A percentile compares a stretch with the other conserved stretches of the same genome.
Conservation (phyloP, 2,888 invertebrate species). For the Criorhina ranunculi region DNA sequence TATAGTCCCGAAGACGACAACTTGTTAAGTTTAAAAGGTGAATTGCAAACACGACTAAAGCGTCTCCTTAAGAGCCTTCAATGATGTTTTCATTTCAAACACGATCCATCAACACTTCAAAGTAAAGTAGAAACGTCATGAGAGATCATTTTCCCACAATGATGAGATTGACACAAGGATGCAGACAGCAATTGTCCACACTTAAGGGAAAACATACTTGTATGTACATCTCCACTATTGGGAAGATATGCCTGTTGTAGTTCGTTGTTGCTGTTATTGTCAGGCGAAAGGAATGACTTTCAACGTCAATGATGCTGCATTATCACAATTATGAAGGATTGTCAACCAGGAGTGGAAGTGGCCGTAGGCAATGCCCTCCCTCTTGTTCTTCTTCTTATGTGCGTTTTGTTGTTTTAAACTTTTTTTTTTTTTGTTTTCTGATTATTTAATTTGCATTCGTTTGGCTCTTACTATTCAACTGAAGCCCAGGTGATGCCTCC, state of each 20-base stretch:
- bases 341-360: conserved; percentile 72
- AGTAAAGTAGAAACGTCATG: conserved; percentile 58
- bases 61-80: conserved; percentile 43
- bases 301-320: conserved; percentile 74
- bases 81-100: conserved; percentile 52
- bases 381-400: conserved; percentile 30
- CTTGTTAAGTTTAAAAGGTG: conserved; percentile 28
- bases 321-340: conserved; percentile 72
- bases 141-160: conserved; percentile 73
- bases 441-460: conserved; percentile 61
- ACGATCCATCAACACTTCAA: conserved; percentile 69
- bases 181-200: conserved; percentile 73
- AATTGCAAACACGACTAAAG: conserved; percentile 44
- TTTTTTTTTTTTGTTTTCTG: conserved; percentile 47
- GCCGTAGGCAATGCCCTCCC: conserved; percentile 50
- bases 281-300: conserved; percentile 44
- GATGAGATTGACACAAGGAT: conserved; percentile 68
- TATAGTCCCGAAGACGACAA: conserved; percentile 16
- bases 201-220: conserved; percentile 28
- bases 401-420: conserved; percentile 39
- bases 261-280: conserved; percentile 40
- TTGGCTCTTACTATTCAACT: conserved; percentile 56
- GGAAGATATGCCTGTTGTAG: conserved; percentile 26
- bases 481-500: conserved; percentile 34
- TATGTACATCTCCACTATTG: conserved; percentile 41